Base-by-base conservation (phyloP, 2,113 vertebrate genomes). In the Ibidorhyncha struthersii region DNA sequence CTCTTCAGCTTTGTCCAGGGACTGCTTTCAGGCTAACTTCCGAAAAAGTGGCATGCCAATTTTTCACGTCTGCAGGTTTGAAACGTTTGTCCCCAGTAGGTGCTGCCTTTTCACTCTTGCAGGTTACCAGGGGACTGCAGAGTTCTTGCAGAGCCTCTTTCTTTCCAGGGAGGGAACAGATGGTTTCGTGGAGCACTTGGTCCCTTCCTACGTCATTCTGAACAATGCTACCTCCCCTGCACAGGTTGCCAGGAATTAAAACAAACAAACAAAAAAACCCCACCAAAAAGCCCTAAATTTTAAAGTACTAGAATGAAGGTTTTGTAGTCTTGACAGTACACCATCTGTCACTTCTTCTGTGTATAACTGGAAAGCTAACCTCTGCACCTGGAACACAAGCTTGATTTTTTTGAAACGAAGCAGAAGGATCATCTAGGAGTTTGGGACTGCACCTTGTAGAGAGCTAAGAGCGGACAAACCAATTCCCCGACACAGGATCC, bases 401-500 rank as follows among this genome's bases (percentile, higher is more conserved):
- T 29, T n/a, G 36, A 49, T 50, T 47, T 78, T 66, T 50, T 71
- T 8, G 14, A 43, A 70, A 6, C 19, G 30, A 62, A 84, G 59
- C 2, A 8, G 50, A 25, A 53, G 59, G 69, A 66, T 91, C 27
- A 62, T 22, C 55, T 58, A 55, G 82, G n/a, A 50, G 8, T 50
- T 45, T n/a, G 81, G 38, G 47, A 76, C 16, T 3, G 22, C 49
- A 61, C 40, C 53, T 55, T 47, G 41, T 71, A 83, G 63, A 4
- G 17, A 55, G 55, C 58, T 83, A 19, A 26, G 36, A 32, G 82
- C 49, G 63, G 38, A 6, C 12, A 67, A 80, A 58, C 22, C 20
- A 14, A 20, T 55, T 77, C 55, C 62, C 30, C 43, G 3, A 1
- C 0, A 0, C 47, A 34, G n/a, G 21, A 38, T 49, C 30, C 45